Conservation (phyloP, 2,113 vertebrate genomes). For the Burhinus bistriatus region DNA sequence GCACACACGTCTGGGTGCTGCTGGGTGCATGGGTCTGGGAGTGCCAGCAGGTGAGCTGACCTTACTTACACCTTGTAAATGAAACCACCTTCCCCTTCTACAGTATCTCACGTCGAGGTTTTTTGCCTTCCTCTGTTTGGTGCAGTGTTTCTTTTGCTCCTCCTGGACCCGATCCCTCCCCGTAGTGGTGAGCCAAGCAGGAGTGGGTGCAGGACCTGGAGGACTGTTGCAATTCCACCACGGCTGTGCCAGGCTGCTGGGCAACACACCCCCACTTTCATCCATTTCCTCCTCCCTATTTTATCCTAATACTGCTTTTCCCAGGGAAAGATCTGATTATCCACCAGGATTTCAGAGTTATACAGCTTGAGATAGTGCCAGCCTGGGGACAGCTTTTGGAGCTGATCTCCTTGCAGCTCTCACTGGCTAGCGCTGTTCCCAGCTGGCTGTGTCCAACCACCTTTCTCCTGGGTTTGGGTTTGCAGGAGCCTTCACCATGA, state of each 20-base stretch:
- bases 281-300: not conserved
- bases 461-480: not conserved
- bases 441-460: not conserved
- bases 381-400: not conserved
- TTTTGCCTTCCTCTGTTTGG: not conserved
- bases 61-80: too few relatives aligned
- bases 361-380: not conserved
- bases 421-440: fast-evolving
- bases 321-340: not conserved
- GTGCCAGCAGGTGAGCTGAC: not conserved
- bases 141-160: not conserved
- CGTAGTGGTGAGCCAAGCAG: fast-evolving
- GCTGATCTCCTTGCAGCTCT: not conserved
- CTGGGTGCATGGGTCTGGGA: not conserved
- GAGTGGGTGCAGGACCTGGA: fast-evolving
- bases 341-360: not conserved
- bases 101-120: fast-evolving
- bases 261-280: not conserved
- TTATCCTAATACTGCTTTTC: not conserved
- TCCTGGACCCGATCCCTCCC: not conserved
- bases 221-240: not conserved
- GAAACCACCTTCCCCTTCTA: not conserved
- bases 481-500: not conserved
- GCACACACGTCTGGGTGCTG: not conserved
- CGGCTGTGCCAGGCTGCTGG: not conserved